A percentile compares a stretch with the other conserved stretches of the same genome.
These are phyloP conservation scores for Petrocephalus sullivani DNA, from an alignment of 2,797 vertebrate genomes.

Conservation along the genomic window DNA sequence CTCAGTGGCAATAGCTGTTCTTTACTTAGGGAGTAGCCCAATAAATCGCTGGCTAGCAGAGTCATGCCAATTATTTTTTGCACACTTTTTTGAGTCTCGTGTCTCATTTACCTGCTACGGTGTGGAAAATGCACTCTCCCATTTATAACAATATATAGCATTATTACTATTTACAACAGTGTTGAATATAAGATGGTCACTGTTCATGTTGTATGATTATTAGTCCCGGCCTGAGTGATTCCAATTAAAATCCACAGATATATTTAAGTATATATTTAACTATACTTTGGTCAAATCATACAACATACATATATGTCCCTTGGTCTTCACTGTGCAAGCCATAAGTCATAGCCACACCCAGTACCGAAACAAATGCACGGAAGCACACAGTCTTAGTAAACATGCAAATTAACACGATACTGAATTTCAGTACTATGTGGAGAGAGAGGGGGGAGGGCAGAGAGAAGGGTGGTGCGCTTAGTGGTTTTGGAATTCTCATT, in stretches of 20 bases:
- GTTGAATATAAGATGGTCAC: background rate
- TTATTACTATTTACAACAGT: background rate
- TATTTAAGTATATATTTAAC: background rate
- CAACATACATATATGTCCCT: background rate
- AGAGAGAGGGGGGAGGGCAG: background rate
- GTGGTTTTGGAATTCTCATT: constrained; percentile 21
- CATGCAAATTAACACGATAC: constrained; percentile 1
- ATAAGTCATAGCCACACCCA: background rate
- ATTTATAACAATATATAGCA: background rate
- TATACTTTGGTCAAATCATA: background rate
- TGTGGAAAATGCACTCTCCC: background rate
- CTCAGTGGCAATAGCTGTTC: background rate
- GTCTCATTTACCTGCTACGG: background rate
- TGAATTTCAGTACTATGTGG: background rate
- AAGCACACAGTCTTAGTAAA: background rate
- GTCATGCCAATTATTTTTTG: background rate
- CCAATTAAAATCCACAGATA: background rate
- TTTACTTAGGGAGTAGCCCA: background rate
- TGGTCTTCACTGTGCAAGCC: background rate
- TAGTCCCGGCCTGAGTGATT: background rate
- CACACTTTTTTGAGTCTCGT: background rate
- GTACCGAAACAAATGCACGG: background rate
- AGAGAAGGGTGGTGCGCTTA: background rate
- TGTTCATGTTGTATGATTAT: background rate
- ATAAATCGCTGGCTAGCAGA: background rate